Percentiles rank a stretch among this genome's conserved stretches.
Evolutionary conservation across 2,797 vertebrate species (phyloP).

Genomic region (Sebastes taczanowskii): DNA sequence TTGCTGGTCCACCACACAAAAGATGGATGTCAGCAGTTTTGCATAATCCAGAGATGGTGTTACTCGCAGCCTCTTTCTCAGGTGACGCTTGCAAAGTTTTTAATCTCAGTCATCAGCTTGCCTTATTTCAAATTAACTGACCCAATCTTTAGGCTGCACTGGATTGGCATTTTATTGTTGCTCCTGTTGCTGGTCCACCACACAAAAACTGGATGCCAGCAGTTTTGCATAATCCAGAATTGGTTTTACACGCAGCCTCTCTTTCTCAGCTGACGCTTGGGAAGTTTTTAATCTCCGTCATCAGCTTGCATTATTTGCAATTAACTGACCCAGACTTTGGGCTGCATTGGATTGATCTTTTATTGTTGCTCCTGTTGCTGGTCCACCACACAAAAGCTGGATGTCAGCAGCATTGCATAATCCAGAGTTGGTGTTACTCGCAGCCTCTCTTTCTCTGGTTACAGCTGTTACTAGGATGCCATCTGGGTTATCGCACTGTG

Average conservation of each 20-base stretch:
- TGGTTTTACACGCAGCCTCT: no score
- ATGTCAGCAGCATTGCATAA: conserved; percentile 45
- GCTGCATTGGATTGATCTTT: background rate
- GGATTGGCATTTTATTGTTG: conserved; percentile 2
- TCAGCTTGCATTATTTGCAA: background rate
- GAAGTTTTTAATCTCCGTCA: background rate
- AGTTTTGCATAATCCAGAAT: conserved; percentile 30
- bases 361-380: background rate
- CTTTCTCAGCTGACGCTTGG: background rate
- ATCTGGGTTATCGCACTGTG: conserved; percentile 54
- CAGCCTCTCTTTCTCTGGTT: conserved; percentile 45
- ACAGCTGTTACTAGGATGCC: conserved; percentile 65
- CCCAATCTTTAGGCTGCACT: background rate
- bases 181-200: background rate
- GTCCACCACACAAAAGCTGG: background rate
- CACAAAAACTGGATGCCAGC: conserved; percentile 17
- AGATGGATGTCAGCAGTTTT: background rate
- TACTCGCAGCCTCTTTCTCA: background rate
- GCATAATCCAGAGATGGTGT: background rate
- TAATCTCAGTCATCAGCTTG: background rate
- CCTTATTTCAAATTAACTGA: background rate
- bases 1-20: background rate
- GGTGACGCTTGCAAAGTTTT: background rate
- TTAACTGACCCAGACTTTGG: background rate
- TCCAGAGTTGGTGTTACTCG: background rate